A percentile compares a stretch with the other conserved stretches of the same genome.
Evolutionary conservation across 2,113 vertebrate species (phyloP).

Genomic region (Lasiurus cinereus): DNA sequence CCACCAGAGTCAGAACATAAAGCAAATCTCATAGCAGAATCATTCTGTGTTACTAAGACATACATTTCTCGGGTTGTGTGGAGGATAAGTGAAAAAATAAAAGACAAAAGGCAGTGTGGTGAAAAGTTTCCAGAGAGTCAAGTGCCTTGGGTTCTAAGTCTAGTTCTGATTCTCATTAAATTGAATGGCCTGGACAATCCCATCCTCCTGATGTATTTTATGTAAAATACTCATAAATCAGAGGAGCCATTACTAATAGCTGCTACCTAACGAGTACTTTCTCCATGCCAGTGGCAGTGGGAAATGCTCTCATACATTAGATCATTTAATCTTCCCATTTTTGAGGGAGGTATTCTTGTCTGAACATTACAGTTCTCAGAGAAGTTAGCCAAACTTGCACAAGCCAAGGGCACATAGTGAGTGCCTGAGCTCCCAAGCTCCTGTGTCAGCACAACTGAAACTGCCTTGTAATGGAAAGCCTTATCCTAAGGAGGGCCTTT

Average conservation of each 20-base stretch:
- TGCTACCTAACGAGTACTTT: not conserved
- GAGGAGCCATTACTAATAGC: not conserved
- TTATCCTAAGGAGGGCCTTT: not conserved
- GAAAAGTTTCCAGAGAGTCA: not conserved
- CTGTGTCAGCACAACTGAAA: not conserved
- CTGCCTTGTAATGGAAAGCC: not conserved
- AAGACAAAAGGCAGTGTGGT: not conserved
- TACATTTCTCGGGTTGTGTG: not conserved
- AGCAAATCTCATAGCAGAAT: not conserved
- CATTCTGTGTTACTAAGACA: slow-evolving; percentile 25
- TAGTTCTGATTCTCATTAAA: not conserved
- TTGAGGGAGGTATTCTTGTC: not conserved
- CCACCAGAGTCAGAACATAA: slow-evolving; percentile 4
- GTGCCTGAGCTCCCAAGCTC: not conserved
- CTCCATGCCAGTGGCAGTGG: not conserved
- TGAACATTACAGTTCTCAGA: not conserved
- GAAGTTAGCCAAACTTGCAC: not conserved
- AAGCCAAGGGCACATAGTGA: not conserved
- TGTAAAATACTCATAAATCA: not conserved
- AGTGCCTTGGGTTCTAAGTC: not conserved
- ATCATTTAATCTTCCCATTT: not conserved
- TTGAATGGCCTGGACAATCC: not conserved
- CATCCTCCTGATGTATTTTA: not conserved
- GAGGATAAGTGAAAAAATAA: not conserved
- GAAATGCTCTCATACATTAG: not conserved